These are phyloP conservation scores for Bergia sp. DNA, from an alignment of 92 coral and sea anemone species.

Conservation along the genomic window DNA sequence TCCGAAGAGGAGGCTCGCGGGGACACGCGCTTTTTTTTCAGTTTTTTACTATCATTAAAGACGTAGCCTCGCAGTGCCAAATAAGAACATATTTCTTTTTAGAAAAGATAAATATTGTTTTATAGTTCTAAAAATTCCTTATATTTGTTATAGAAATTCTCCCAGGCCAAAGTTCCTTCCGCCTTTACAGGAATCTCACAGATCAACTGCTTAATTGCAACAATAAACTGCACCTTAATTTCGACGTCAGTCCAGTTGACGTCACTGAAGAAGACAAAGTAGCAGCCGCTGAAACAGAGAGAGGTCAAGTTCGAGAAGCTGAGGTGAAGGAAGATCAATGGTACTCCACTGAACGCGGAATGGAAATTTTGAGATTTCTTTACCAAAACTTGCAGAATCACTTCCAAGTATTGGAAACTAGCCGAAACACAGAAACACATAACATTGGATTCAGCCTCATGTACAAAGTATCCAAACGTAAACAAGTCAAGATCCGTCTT, in stretches of 20 bases:
- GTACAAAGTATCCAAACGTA: too few species aligned
- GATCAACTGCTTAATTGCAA: neutral
- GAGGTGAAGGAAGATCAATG: slow-evolving; percentile 67
- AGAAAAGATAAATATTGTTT: neutral
- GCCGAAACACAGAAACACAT: slow-evolving; percentile 65
- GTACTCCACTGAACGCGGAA: slow-evolving; percentile 70
- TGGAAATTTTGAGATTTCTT: slow-evolving; percentile 48
- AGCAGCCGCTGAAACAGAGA: slow-evolving; percentile 6
- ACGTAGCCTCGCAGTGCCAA: neutral
- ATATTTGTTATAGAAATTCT: slow-evolving; percentile 42
- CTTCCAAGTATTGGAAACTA: slow-evolving; percentile 53
- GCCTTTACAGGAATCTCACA: slow-evolving; percentile 31
- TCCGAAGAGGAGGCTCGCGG: too few species aligned
- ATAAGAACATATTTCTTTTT: too few species aligned
- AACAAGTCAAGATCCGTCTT: slow-evolving; percentile 26
- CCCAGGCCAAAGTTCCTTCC: slow-evolving; percentile 58
- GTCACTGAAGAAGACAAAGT: slow-evolving; percentile 17
- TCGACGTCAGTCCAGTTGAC: neutral
- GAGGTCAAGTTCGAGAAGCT: slow-evolving; percentile 37
- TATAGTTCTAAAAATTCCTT: neutral
- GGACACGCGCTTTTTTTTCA: too few species aligned
- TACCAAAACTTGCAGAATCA: slow-evolving; percentile 25
- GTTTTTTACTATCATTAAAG: too few species aligned
- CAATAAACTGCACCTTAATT: neutral
- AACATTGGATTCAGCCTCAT: slow-evolving; percentile 57